Evolutionary conservation across 2,797 vertebrate genomes (phyloP).

Genomic region (Gymnodraco acuticeps): DNA sequence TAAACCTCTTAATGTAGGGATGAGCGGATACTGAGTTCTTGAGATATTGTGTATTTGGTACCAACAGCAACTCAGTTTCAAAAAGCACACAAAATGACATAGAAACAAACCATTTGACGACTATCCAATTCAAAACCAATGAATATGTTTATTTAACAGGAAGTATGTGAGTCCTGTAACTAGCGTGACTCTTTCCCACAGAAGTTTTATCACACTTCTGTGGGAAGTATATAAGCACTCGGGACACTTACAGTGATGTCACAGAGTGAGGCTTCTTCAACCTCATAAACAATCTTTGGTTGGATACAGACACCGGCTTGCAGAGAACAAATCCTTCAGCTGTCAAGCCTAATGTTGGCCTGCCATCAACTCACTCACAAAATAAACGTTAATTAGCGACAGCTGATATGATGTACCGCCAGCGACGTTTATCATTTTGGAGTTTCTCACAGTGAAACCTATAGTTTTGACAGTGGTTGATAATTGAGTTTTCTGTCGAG

Average conservation of each 20-base stretch:
- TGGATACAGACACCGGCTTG: neutral
- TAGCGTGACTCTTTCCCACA: neutral
- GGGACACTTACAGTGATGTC: neutral
- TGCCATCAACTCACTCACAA: neutral
- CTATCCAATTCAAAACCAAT: too few relatives aligned
- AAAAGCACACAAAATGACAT: too few relatives aligned
- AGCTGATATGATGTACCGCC: neutral
- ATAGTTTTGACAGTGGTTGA: neutral
- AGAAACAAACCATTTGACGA: too few relatives aligned
- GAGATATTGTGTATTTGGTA: neutral
- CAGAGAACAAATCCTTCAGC: neutral
- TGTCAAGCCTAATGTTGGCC: neutral
- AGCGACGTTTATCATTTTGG: neutral
- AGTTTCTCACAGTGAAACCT: neutral
- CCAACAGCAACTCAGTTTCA: neutral
- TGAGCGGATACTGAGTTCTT: too few relatives aligned
- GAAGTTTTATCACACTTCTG: neutral
- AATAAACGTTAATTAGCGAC: neutral
- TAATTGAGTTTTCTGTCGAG: neutral
- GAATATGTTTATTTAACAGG: neutral
- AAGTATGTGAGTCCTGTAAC: neutral
- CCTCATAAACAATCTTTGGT: conserved; percentile 5
- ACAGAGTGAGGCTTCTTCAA: conserved; percentile 7
- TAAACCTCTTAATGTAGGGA: neutral
- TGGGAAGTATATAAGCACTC: neutral